phyloP scores from a whole-genome alignment of 1,140 invertebrate genomes.

The Drosophila aff. region DNA sequence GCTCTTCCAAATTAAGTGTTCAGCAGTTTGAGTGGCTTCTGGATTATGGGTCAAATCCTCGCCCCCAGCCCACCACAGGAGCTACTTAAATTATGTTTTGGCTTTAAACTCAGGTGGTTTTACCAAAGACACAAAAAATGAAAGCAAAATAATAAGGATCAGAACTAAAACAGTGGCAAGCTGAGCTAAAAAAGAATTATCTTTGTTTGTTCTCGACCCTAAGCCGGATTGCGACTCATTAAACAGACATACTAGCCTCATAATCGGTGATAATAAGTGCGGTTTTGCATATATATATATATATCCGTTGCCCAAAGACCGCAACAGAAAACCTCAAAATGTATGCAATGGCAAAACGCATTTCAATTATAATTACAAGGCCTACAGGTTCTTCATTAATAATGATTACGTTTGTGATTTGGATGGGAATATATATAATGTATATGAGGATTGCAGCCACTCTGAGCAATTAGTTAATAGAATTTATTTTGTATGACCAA shows the following conservation, averaged over 20 bases:
- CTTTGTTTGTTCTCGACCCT: conserved; percentile 9
- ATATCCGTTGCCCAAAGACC: conserved; percentile 38
- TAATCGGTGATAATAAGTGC: conserved; percentile 72
- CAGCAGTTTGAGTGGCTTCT: conserved; percentile 54
- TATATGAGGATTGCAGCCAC: not conserved
- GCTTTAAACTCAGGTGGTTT: conserved; percentile 29
- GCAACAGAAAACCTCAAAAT: conserved; percentile 69
- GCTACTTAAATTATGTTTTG: conserved; percentile 44
- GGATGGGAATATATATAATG: not conserved
- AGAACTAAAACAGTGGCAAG: not conserved
- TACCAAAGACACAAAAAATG: not conserved
- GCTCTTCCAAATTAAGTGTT: conserved; percentile 67
- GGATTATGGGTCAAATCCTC: conserved; percentile 41
- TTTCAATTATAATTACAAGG: conserved; percentile 50
- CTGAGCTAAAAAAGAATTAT: conserved; percentile 11
- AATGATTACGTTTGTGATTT: conserved; percentile 12
- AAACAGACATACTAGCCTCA: conserved; percentile 51
- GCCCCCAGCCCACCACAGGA: not conserved
- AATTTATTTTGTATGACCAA: not conserved
- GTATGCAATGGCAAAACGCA: conserved; percentile 36
- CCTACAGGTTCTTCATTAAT: conserved; percentile 1
- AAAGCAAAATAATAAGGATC: not conserved
- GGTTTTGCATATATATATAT: conserved; percentile 44
- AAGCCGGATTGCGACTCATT: conserved; percentile 48
- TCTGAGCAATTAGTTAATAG: conserved; percentile 18